Evolutionary conservation across 1,140 invertebrate genomes (phyloP).

Genomic region (Ylistrum balloti): DNA sequence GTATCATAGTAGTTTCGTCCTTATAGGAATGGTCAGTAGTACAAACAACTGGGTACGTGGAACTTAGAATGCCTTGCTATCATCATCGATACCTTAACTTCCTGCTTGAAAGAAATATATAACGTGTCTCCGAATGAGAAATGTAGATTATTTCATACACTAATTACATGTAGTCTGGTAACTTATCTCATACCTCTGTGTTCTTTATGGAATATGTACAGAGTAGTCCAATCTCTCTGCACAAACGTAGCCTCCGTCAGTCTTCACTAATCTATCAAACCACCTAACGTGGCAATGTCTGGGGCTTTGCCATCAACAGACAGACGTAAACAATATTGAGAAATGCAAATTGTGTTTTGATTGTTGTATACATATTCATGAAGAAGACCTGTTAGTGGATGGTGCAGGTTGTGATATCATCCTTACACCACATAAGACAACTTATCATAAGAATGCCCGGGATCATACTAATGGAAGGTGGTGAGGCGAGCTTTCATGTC

Average conservation of each 20-base stretch:
- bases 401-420: neutral
- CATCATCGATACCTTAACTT: too few relatives aligned
- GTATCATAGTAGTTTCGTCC: too few relatives aligned
- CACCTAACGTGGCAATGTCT: neutral
- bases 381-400: neutral
- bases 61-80: too few relatives aligned
- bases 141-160: too few relatives aligned
- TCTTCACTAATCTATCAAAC: neutral
- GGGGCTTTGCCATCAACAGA: neutral
- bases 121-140: too few relatives aligned
- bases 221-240: neutral
- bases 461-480: neutral
- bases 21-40: too few relatives aligned
- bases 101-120: too few relatives aligned
- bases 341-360: slow-evolving; percentile 8
- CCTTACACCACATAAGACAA: neutral
- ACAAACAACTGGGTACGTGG: too few relatives aligned
- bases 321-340: neutral
- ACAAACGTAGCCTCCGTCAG: neutral
- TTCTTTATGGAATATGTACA: neutral
- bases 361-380: neutral
- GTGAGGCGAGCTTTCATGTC: neutral
- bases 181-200: neutral
- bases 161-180: too few relatives aligned
- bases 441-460: neutral